Evolutionary conservation across 2,888 invertebrate species (phyloP).

Genomic region (Phaedon cochleariae): DNA sequence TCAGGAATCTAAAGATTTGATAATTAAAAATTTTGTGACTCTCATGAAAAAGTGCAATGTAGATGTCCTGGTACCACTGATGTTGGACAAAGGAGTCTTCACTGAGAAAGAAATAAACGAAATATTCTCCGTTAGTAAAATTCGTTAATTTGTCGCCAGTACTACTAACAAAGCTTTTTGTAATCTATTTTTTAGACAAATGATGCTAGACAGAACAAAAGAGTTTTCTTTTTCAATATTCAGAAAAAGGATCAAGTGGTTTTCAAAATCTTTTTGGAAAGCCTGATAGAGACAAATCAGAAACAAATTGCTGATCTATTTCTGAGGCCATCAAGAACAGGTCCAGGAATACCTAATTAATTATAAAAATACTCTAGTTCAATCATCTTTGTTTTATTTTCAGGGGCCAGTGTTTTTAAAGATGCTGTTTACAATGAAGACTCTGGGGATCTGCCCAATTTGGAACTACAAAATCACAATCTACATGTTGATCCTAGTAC

Average conservation of each 20-base stretch:
- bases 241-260: conserved; percentile 43
- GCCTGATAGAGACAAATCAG: conserved; percentile 40
- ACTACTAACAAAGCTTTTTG: neutral
- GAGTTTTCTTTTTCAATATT: conserved; percentile 44
- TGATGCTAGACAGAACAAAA: conserved; percentile 46
- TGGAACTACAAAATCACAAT: conserved; percentile 19
- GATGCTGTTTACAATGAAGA: conserved; percentile 24
- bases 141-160: neutral
- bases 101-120: conserved; percentile 38
- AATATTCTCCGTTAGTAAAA: conserved; percentile 42
- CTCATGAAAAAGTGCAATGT: conserved; percentile 42
- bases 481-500: conserved; percentile 27
- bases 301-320: conserved; percentile 31
- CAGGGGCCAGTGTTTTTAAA: conserved; percentile 22
- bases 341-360: neutral
- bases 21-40: conserved; percentile 39
- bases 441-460: conserved; percentile 21
- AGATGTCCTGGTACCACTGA: conserved; percentile 28
- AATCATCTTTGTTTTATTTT: too few relatives aligned
- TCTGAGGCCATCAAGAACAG: conserved; percentile 16
- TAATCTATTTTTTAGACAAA: conserved; percentile 28
- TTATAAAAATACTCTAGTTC: neutral
- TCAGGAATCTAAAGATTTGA: conserved; percentile 37
- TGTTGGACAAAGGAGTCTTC: conserved; percentile 40
- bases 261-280: conserved; percentile 37